Base-by-base conservation (phyloP, 2,113 vertebrate species). In the Tympanuchus pallidicinctus region DNA sequence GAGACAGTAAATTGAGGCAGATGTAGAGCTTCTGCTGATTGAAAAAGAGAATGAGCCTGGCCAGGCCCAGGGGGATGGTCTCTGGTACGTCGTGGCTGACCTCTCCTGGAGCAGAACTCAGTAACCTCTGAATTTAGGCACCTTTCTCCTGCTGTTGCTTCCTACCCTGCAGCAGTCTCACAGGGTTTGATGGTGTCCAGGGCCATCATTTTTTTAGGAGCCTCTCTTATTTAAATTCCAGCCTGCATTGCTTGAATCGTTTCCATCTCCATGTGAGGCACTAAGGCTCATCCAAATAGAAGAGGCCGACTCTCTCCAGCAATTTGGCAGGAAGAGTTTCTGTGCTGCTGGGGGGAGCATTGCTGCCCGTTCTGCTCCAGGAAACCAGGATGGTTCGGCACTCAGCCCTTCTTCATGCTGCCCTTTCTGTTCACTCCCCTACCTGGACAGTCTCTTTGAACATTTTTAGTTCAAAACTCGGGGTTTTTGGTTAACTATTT, bases 201-300 rank as follows among this genome's bases (percentile, higher is more conserved):
- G 86, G 38, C 90, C 90, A 57, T 94, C 28, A 0, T 83, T 88
- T 93, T 93, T 80, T 82, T 93, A 76, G 72, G 91, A 94, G 65
- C 82, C 69, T 92, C 59, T 91, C 87, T 84, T 85, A 91, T 86
- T 96, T 88, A 89, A 94, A 95, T 95, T 90, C 94, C 71, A 73
- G 3, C 0, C 61, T 92, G 82, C 47, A 60, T 79, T 90, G 60
- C 73, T 88, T 92, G 71, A 81, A 60, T 92, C 89, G 66, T 94
- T 93, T 94, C 96, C 93, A 88, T 94, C 86, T 94, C 91, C 63
- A 64, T 79, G 93, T 78, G 95, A 94, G 90, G 95, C 93, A 84
- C 0, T 88, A 84, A 76, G 75, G 70, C 63, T 92, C 64, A 92
- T 88, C 93, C 93, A 88, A 34, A 76, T 66, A 57, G 25, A 91